Evolutionary conservation across 92 coral and sea anemone genomes (phyloP).

Genomic region (Epizoanthus rinbou): DNA sequence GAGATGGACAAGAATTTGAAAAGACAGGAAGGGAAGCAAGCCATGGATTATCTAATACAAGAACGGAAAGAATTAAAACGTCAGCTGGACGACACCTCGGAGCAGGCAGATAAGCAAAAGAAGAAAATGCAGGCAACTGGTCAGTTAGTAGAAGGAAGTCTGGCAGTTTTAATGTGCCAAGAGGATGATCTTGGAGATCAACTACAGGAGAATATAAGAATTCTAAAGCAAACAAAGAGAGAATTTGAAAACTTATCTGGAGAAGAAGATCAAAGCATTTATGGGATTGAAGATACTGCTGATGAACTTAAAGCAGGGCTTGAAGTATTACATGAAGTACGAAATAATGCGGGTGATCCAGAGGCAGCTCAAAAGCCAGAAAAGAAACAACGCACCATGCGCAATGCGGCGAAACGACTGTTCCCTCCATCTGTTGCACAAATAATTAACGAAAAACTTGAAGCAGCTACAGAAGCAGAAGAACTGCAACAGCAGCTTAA

Average conservation of each 20-base stretch:
- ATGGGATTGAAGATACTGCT: neutral
- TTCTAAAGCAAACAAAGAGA: neutral
- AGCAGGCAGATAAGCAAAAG: conserved; percentile 3
- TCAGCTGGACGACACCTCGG: conserved; percentile 22
- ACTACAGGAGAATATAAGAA: conserved; percentile 10
- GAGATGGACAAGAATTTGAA: conserved; percentile 41
- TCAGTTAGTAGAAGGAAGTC: conserved; percentile 13
- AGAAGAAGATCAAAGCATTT: neutral
- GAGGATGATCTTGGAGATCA: conserved; percentile 67
- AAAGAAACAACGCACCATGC: neutral
- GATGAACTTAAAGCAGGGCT: conserved; percentile 5
- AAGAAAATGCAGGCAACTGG: conserved; percentile 4
- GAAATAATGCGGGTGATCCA: neutral
- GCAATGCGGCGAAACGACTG: neutral
- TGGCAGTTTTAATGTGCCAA: conserved; percentile 56
- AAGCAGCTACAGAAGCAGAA: conserved; percentile 24
- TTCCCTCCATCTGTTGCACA: conserved; percentile 43
- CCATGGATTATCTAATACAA: conserved; percentile 50
- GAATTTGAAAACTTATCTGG: neutral
- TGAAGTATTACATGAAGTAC: conserved; percentile 9
- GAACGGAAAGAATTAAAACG: conserved; percentile 14
- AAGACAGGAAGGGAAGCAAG: conserved; percentile 49
- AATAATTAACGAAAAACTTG: conserved; percentile 36
- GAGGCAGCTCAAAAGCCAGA: neutral
- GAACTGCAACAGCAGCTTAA: conserved; percentile 33